Evolutionary conservation across 53 echinoderm and acorn worm genomes (phyloP), one percentile per base, ranked within the genome.

Genomic region (Henricia sp.): DNA sequence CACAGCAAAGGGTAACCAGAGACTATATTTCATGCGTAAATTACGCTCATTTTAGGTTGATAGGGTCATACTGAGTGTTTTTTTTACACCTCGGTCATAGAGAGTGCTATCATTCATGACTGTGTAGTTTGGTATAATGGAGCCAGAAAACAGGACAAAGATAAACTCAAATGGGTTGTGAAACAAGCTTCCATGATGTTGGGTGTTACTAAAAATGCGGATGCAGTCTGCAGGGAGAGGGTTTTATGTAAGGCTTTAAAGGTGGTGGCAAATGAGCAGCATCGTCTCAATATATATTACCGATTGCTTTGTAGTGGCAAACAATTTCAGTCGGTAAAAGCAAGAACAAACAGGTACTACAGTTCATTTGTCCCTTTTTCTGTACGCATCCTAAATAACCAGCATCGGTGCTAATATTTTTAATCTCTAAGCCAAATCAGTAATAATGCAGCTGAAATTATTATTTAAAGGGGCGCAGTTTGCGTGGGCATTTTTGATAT

Each of bases 91-190:
- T 54, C 55, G 13, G 55, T 54, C 55, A 54, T 54, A 54, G 55
- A 54, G 21, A 54, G 55, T 54, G 55, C 55, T 17, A 54, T 54
- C 55, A 54, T 20, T 54, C 55, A 54, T 23, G 55, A 54, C 21
- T 54, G 55, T 54, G 55, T 54, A 54, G 55, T 54, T 10, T 54
- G 55, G 55, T 54, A 17, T 54, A 54, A 54, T 54, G 55, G 55
- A 23, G 55, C 55, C 21, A 54, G 55, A 23, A 20, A 54, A 54
- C 44, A 54, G 55, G 55, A 54, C 6, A 54, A 54, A 54, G 6
- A 54, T 54, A 54, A 10, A 54, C 55, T 54, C 21, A 54, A 54
- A 17, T 4, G 14, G 55, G 55, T 54, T 19, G 55, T 54, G 21
- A 54, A 54, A 54, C 55, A 54, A 54, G 55, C 55, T n/a, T n/a